Percentiles rank a stretch among this genome's conserved stretches.
phyloP scores from a whole-genome alignment of 2,113 vertebrate genomes.

The Phoxinus phoxinus region DNA sequence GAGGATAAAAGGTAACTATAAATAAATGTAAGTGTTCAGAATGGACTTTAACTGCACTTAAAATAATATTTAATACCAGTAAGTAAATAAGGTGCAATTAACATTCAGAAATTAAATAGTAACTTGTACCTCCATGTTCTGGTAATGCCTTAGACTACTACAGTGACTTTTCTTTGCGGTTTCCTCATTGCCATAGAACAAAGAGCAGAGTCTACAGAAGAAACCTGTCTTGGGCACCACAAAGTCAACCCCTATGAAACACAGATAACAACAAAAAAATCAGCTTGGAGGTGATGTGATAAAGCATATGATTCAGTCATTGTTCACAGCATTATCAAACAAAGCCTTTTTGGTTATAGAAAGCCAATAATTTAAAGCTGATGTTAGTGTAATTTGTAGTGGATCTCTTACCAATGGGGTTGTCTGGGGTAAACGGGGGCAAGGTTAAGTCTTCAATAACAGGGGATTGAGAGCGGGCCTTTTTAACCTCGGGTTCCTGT shows the following conservation, averaged over 20 bases:
- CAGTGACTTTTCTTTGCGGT: constrained; percentile 66
- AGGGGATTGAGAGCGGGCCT: constrained; percentile 59
- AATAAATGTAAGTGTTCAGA: not conserved
- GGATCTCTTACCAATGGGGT: constrained; percentile 67
- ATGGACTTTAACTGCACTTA: not conserved
- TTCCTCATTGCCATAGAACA: constrained; percentile 59
- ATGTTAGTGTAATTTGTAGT: not conserved
- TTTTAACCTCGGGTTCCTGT: constrained; percentile 58
- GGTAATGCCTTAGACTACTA: constrained; percentile 66
- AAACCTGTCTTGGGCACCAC: constrained; percentile 74
- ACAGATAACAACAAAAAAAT: not conserved
- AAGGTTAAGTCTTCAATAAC: constrained; percentile 48
- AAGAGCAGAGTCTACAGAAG: constrained; percentile 75
- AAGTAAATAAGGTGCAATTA: not conserved
- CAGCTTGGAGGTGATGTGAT: not conserved
- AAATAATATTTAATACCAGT: not conserved
- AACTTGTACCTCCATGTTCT: constrained; percentile 63
- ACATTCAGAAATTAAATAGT: not conserved
- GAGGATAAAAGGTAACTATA: not conserved
- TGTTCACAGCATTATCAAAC: not conserved
- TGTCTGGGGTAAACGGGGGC: constrained; percentile 66
- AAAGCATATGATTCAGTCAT: not conserved
- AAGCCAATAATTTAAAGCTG: not conserved
- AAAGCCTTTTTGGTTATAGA: not conserved
- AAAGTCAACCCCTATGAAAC: constrained; percentile 72